Evolutionary conservation across 2,888 invertebrate species (phyloP), one percentile per base, ranked within the genome.

Genomic region (Pyrrhosoma nymphula): DNA sequence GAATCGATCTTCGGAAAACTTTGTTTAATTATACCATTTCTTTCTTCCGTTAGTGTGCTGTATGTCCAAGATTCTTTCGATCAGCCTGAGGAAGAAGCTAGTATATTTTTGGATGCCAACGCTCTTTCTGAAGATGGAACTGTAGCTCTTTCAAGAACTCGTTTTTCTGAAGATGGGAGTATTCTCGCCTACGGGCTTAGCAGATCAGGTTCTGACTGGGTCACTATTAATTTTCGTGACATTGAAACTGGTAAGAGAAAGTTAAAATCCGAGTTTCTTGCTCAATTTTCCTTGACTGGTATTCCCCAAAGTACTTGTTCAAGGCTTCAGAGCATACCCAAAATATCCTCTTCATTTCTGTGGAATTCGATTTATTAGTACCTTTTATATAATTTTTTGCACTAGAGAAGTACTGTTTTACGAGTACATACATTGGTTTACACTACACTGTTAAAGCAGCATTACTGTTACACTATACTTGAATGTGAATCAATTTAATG

Each of bases 131-230:
- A 98, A 20, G 99, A 99, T 97, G 99, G 99, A 88, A 99, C 99
- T 2, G 97, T 99, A 95, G 98, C 99, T 8, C 97, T 99, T 90
- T 98, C 98, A 0, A 98, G 98, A 95, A 98, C 98, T 90, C 97
- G 98, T 56, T 99, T 99, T 97, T 99, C 99, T 0, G 98, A 99
- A 96, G 98, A 99, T 97, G 99, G 99, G 26, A 97, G 98, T 96
- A 98, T 98, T 56, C 98, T 99, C 97, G 99, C 99, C 0, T 99
- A 99, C 97, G 99, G 98, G 0, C 97, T 99, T 1, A 99, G 99
- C 96, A 98, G 98, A 95, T 99, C 99, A 97, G 99, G 99, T 0
- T 99, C 99, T 1, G 99, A 99, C 97, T 99, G 99, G 99, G 98
- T 98, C 96, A 99, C 98, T 95, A 99, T 99, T 96, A 98, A 98